phyloP scores from a whole-genome alignment of 1,140 invertebrate genomes.

The Pseudobourletiella spinata region DNA sequence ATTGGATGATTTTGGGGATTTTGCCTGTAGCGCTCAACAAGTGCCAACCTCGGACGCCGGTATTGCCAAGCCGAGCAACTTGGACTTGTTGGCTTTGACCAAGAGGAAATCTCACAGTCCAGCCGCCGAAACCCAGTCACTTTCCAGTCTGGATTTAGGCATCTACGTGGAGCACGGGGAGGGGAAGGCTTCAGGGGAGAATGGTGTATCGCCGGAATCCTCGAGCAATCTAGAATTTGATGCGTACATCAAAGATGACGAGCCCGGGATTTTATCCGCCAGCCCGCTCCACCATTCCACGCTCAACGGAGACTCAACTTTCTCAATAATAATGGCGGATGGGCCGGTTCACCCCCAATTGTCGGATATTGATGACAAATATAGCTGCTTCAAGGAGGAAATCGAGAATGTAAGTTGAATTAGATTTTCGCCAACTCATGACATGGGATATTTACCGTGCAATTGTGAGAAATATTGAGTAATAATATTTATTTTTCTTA shows the following conservation, averaged over 20 bases:
- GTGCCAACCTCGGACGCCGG: constrained; percentile 31
- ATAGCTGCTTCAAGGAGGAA: constrained; percentile 32
- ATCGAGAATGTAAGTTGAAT: constrained; percentile 30
- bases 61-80: too few species aligned
- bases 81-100: constrained; percentile 38
- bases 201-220: background rate
- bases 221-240: background rate
- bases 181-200: background rate
- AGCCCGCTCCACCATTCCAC: background rate
- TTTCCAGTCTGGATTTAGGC: constrained; percentile 44
- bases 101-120: constrained; percentile 23
- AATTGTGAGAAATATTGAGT: too few species aligned
- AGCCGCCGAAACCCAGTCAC: constrained; percentile 41
- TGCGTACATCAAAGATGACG: background rate
- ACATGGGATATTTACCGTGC: too few species aligned
- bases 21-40: constrained; percentile 38
- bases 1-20: constrained; percentile 15
- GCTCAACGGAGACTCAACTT: background rate
- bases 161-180: constrained; percentile 36
- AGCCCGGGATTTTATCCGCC: background rate
- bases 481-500: constrained; percentile 16
- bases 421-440: background rate
- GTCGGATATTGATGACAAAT: constrained; percentile 21
- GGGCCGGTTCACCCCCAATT: background rate
- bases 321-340: background rate